Percentiles rank a stretch among this genome's conserved stretches.
Conservation (phyloP, 92 coral and sea anemone genomes). For the Plumapathes pennacea region DNA sequence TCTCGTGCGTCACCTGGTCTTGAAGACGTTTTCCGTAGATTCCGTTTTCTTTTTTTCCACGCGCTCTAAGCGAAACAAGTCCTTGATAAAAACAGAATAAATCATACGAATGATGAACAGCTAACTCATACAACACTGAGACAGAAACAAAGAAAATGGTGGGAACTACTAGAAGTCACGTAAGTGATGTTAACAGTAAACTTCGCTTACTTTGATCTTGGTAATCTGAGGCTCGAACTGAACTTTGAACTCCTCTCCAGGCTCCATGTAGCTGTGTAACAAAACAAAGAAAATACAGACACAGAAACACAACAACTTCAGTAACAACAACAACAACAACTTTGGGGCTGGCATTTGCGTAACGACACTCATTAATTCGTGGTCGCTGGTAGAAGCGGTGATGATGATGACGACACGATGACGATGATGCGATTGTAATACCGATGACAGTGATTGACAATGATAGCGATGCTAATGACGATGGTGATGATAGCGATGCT, state of each 20-base stretch:
- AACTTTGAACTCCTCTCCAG: conserved; percentile 72
- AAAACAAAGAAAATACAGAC: neutral
- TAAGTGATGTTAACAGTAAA: too few species aligned
- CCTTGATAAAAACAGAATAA: conserved; percentile 30
- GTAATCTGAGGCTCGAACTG: conserved; percentile 66
- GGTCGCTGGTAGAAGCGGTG: too few species aligned
- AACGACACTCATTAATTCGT: too few species aligned
- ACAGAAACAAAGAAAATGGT: neutral
- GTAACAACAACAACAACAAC: too few species aligned
- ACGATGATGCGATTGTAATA: too few species aligned
- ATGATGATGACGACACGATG: too few species aligned
- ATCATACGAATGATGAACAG: neutral
- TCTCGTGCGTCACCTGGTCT: conserved; percentile 46
- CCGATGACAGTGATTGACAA: too few species aligned
- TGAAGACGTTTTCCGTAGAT: conserved; percentile 80
- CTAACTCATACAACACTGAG: neutral
- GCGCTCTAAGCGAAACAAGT: conserved; percentile 74
- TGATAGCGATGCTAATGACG: too few species aligned
- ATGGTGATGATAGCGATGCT: too few species aligned
- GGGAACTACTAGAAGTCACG: neutral
- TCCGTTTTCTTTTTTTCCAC: conserved; percentile 70
- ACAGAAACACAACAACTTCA: too few species aligned
- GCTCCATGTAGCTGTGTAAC: conserved; percentile 68
- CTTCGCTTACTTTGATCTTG: conserved; percentile 61
- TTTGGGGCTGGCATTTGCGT: too few species aligned